phyloP scores from a whole-genome alignment of 2,797 vertebrate species.

The Myripristis jacobus region DNA sequence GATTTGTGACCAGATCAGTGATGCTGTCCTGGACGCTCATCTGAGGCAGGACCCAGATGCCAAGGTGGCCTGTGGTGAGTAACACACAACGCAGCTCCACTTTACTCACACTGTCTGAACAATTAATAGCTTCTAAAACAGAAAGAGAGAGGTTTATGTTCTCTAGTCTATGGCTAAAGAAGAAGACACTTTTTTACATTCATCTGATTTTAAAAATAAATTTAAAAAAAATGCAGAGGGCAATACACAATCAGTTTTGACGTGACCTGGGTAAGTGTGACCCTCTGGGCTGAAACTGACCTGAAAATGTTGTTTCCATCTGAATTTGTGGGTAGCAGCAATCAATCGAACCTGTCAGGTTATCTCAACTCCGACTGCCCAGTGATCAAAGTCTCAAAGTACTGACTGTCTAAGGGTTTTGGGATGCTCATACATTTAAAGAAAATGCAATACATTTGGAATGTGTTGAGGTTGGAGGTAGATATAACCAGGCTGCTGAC shows the following conservation, averaged over 20 bases:
- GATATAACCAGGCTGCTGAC: no score
- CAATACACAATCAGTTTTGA: background rate
- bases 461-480: no score
- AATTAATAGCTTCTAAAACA: background rate
- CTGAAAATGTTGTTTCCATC: slow-evolving; percentile 22
- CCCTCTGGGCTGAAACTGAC: slow-evolving; percentile 9
- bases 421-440: no score
- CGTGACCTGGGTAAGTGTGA: background rate
- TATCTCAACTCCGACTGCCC: background rate
- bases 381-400: background rate
- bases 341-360: background rate
- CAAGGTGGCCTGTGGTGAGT: slow-evolving; percentile 98
- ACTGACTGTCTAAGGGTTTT: background rate
- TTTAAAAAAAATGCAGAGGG: no score
- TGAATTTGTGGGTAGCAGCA: background rate
- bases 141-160: no score
- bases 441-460: no score
- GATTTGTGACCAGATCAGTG: slow-evolving; percentile 99
- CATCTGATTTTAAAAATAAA: background rate
- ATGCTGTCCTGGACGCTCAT: slow-evolving; percentile 96
- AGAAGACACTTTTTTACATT: no score
- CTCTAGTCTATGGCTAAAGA: no score
- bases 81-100: background rate
- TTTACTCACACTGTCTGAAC: background rate
- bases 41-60: slow-evolving; percentile 95